Conservation (phyloP, 2,113 vertebrate genomes). For the Asarcornis scutulata region DNA sequence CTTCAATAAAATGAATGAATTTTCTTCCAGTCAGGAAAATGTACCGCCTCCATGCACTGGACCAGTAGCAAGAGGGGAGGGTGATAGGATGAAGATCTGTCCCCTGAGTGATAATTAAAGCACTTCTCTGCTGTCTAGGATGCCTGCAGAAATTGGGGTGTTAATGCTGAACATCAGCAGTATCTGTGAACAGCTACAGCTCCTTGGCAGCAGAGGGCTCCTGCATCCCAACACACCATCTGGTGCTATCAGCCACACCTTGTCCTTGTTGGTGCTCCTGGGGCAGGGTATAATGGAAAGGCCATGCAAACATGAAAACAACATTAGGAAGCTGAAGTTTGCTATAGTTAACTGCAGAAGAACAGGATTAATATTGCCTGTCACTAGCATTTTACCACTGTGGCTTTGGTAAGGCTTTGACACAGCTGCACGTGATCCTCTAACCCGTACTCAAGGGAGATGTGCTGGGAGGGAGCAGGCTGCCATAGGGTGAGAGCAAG, state of each 20-base stretch:
- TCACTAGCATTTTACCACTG: background rate
- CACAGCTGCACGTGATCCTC: rapidly evolving
- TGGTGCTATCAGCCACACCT: background rate
- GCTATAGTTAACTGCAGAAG: background rate
- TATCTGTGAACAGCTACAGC: background rate
- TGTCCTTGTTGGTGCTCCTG: background rate
- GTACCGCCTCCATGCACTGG: rapidly evolving
- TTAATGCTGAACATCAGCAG: background rate
- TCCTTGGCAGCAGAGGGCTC: background rate
- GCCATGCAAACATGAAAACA: background rate
- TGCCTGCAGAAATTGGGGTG: background rate
- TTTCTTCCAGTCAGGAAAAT: background rate
- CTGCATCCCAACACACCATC: rapidly evolving
- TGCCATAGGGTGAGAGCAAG: background rate
- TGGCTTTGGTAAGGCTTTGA: background rate
- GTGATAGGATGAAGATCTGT: background rate
- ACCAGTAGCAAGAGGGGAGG: background rate
- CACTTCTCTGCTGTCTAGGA: background rate
- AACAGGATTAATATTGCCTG: background rate
- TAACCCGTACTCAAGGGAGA: background rate
- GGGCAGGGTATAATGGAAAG: background rate
- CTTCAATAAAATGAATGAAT: background rate
- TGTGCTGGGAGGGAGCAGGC: rapidly evolving
- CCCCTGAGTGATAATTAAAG: background rate
- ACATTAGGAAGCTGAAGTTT: background rate